A percentile compares a stretch with the other conserved stretches of the same genome.
These are phyloP conservation scores for Drosophila limbata DNA, from an alignment of 2,888 invertebrate species.

Conservation along the genomic window DNA sequence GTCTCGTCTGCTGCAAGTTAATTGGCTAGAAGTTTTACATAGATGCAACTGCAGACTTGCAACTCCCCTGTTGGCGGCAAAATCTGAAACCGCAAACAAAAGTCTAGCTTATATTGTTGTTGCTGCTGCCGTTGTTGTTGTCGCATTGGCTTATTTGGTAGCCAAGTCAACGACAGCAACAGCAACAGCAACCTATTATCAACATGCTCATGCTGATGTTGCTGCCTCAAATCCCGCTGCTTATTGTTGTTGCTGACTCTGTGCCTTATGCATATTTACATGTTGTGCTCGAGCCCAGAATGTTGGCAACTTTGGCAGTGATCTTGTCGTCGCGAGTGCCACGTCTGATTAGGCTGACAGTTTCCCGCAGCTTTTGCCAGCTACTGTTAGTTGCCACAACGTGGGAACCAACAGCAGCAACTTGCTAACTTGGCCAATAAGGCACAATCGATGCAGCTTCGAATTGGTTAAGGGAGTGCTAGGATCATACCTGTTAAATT, in stretches of 20 bases:
- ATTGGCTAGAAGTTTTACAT: slow-evolving; percentile 79
- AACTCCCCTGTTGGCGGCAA: slow-evolving; percentile 59
- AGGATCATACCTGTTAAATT: too few relatives aligned
- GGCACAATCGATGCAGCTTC: neutral
- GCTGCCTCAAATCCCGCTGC: slow-evolving; percentile 62
- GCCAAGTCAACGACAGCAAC: slow-evolving; percentile 34
- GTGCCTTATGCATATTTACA: slow-evolving; percentile 72
- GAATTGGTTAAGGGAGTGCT: slow-evolving; percentile 2
- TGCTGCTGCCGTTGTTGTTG: slow-evolving; percentile 44
- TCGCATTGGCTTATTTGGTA: slow-evolving; percentile 68
- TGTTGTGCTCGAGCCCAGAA: slow-evolving; percentile 43
- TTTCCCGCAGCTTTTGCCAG: slow-evolving; percentile 65
- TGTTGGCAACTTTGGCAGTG: slow-evolving; percentile 60
- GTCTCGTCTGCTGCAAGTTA: slow-evolving; percentile 64
- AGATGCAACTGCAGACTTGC: slow-evolving; percentile 57
- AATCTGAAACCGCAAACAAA: slow-evolving; percentile 54
- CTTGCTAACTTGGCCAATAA: slow-evolving; percentile 5
- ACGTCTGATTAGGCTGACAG: slow-evolving; percentile 77
- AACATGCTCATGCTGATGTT: slow-evolving; percentile 54
- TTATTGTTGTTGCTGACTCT: slow-evolving; percentile 39
- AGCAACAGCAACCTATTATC: slow-evolving; percentile 51
- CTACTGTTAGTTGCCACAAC: slow-evolving; percentile 65
- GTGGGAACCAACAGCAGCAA: slow-evolving; percentile 56
- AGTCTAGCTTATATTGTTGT: slow-evolving; percentile 29
- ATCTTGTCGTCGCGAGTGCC: slow-evolving; percentile 72